A percentile compares a stretch with the other conserved stretches of the same genome.
Evolutionary conservation across 2,888 invertebrate species (phyloP).

Genomic region (Hydroisotoma schaefferi): DNA sequence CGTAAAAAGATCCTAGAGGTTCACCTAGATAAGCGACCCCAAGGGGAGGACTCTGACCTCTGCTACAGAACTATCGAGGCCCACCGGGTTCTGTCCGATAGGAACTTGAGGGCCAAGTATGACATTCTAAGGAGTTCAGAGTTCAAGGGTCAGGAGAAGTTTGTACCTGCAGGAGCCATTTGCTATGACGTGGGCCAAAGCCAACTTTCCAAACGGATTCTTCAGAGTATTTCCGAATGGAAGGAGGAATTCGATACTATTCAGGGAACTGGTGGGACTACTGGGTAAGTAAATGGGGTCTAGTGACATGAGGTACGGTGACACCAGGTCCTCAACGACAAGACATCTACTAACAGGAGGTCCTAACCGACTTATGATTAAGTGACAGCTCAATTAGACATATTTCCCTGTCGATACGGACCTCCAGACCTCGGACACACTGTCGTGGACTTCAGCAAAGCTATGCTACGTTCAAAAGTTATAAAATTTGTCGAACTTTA

Average conservation of each 20-base stretch:
- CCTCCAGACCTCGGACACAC: too few species aligned
- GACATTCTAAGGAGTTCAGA: slow-evolving; percentile 34
- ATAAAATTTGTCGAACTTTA: too few species aligned
- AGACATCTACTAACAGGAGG: too few species aligned
- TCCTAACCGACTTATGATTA: too few species aligned
- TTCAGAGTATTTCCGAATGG: slow-evolving; percentile 33
- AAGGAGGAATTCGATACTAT: slow-evolving; percentile 32
- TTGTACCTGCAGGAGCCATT: slow-evolving; percentile 38
- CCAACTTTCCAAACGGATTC: slow-evolving; percentile 30
- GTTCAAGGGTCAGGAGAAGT: slow-evolving; percentile 25
- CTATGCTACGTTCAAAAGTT: too few species aligned
- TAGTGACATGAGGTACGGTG: too few species aligned
- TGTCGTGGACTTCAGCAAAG: too few species aligned
- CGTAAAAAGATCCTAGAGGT: slow-evolving; percentile 38
- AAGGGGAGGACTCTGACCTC: slow-evolving; percentile 26
- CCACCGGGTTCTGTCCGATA: slow-evolving; percentile 36
- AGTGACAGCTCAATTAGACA: too few species aligned
- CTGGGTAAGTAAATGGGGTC: too few species aligned
- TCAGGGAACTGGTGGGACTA: too few species aligned
- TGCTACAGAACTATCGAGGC: slow-evolving; percentile 43
- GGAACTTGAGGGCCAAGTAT: slow-evolving; percentile 30
- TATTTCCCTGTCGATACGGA: too few species aligned
- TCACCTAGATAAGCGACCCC: slow-evolving; percentile 38
- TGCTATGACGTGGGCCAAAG: slow-evolving; percentile 41
- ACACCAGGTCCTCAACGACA: too few species aligned